Conservation (phyloP, 2,113 vertebrate genomes). For the Gobio gobio region DNA sequence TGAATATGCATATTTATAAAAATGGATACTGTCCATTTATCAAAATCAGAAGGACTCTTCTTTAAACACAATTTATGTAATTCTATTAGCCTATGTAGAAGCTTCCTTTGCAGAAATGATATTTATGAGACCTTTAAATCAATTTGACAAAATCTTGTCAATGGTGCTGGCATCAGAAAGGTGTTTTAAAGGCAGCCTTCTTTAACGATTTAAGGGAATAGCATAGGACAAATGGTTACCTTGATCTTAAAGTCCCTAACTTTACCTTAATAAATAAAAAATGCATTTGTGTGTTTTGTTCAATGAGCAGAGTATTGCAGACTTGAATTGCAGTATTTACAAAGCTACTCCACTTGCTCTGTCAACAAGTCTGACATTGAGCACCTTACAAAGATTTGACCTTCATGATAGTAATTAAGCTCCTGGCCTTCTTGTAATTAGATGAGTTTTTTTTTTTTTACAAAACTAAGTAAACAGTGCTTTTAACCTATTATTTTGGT, state of each 20-base stretch:
- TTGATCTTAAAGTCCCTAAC: background rate
- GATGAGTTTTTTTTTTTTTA: background rate
- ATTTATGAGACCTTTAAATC: background rate
- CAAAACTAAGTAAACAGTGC: conserved; percentile 1
- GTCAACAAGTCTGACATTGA: conserved; percentile 17
- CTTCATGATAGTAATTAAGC: conserved; percentile 29
- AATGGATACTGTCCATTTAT: background rate
- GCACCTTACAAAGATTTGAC: conserved; percentile 10
- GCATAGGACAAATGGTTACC: background rate
- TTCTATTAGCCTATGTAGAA: background rate
- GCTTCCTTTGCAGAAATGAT: background rate
- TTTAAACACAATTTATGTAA: background rate
- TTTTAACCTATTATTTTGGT: background rate
- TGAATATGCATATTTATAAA: conserved; percentile 6
- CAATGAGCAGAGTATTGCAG: background rate
- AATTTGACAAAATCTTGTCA: background rate
- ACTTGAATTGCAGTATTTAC: conserved; percentile 11
- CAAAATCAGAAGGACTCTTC: background rate
- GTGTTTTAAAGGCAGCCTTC: background rate
- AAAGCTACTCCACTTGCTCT: background rate
- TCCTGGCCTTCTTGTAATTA: conserved; percentile 28
- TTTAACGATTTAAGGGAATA: background rate
- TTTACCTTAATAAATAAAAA: background rate
- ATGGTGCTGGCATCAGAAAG: background rate
- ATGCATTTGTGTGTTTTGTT: background rate